Evolutionary conservation across 2,888 invertebrate genomes (phyloP).

Genomic region (Eledona agricola): DNA sequence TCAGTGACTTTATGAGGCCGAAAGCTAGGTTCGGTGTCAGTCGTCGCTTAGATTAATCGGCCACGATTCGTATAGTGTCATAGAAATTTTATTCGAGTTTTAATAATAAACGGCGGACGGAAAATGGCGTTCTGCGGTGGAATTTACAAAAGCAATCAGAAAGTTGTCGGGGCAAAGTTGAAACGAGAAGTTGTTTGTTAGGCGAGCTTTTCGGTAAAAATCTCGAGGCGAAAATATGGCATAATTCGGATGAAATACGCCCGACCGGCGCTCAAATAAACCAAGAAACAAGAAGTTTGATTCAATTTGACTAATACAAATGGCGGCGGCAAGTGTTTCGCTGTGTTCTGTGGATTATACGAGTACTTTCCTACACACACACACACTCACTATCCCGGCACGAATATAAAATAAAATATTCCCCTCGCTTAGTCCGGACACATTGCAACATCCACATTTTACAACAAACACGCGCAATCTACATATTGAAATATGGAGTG

Average conservation of each 20-base stretch:
- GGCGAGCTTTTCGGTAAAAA: no score
- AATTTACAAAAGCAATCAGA: conserved; percentile 4
- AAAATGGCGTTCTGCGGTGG: neutral
- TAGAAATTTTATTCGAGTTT: no score
- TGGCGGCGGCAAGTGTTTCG: conserved; percentile 21
- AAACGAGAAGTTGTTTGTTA: no score
- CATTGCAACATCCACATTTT: conserved; percentile 23
- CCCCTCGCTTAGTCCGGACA: conserved; percentile 4
- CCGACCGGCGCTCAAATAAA: conserved; percentile 4
- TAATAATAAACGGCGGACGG: conserved; percentile 4
- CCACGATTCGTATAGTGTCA: no score
- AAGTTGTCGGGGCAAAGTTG: no score
- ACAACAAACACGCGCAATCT: conserved; percentile 36
- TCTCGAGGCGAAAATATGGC: neutral
- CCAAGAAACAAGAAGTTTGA: conserved; percentile 12
- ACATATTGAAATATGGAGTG: conserved; percentile 41
- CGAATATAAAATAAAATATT: neutral
- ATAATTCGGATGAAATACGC: conserved; percentile 5
- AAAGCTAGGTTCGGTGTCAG: conserved; percentile 22
- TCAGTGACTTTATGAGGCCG: conserved; percentile 16
- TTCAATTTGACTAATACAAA: conserved; percentile 21
- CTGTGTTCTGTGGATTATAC: conserved; percentile 19
- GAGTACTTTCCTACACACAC: no score
- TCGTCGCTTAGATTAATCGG: conserved; percentile 19
- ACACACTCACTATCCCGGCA: no score